These are phyloP conservation scores for Arenaria interpres DNA, from an alignment of 2,113 vertebrate species.

Conservation along the genomic window DNA sequence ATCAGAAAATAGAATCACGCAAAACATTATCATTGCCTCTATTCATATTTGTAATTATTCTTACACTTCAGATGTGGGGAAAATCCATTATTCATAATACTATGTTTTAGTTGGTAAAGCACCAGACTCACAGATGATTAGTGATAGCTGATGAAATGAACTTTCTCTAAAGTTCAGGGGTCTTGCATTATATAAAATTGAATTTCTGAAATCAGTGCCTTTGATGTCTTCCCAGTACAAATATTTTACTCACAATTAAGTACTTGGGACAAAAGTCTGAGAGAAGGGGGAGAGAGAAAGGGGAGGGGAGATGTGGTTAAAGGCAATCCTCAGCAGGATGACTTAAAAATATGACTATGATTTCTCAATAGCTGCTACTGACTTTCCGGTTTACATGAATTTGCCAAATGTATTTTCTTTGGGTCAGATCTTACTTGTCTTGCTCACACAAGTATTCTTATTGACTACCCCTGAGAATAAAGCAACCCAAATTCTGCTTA, in stretches of 20 bases:
- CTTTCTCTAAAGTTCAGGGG: conserved; percentile 63
- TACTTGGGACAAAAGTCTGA: conserved; percentile 36
- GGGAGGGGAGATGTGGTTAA: conserved; percentile 40
- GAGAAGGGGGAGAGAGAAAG: conserved; percentile 2
- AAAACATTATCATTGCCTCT: conserved; percentile 2
- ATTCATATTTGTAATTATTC: conserved; percentile 41
- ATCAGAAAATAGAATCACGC: neutral
- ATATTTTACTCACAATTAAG: conserved; percentile 61
- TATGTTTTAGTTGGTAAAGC: conserved; percentile 75
- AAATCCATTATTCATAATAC: conserved; percentile 63
- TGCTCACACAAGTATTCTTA: conserved; percentile 24
- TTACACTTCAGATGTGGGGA: conserved; percentile 42
- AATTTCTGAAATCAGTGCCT: conserved; percentile 59
- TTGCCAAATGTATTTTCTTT: conserved; percentile 53
- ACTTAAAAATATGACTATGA: conserved; percentile 44
- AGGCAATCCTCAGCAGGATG: conserved; percentile 31
- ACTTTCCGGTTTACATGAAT: conserved; percentile 61
- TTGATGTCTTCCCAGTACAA: conserved; percentile 72
- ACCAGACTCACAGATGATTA: conserved; percentile 70
- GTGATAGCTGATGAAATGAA: conserved; percentile 67
- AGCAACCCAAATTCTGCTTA: conserved; percentile 9
- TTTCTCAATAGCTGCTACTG: conserved; percentile 60
- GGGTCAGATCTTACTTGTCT: conserved; percentile 13
- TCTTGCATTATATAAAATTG: conserved; percentile 60
- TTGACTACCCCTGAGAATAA: neutral